phyloP scores from a whole-genome alignment of 2,113 vertebrate genomes.

The Mandrillus leucophaeus region DNA sequence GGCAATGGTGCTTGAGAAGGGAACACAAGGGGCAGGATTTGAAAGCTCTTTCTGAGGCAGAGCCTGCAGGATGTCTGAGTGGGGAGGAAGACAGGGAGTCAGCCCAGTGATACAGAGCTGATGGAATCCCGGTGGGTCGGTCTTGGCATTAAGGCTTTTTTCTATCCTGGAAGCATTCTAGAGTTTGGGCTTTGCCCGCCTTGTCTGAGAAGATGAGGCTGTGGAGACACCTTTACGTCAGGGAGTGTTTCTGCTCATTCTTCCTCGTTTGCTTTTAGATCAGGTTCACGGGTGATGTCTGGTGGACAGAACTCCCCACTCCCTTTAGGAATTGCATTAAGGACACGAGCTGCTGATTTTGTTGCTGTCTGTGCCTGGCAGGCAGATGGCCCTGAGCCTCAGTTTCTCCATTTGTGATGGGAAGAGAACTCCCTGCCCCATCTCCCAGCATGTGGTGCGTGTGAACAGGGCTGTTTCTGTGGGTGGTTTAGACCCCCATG shows the following conservation, averaged over 20 bases:
- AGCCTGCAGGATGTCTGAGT: not conserved
- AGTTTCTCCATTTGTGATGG: slow-evolving; percentile 3
- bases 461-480: slow-evolving; percentile 43
- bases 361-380: not conserved
- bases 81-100: not conserved
- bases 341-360: not conserved
- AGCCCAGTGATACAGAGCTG: not conserved
- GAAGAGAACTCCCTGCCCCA: not conserved
- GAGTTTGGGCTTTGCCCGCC: not conserved
- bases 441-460: not conserved
- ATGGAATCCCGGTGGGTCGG: not conserved
- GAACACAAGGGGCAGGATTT: not conserved
- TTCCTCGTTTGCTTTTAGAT: not conserved
- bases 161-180: not conserved
- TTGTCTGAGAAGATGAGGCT: not conserved
- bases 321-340: not conserved
- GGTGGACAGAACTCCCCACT: not conserved
- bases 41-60: not conserved
- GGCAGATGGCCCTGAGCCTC: slow-evolving; percentile 28
- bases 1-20: not conserved
- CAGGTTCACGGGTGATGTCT: not conserved
- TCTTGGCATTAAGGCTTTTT: not conserved
- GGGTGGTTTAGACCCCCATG: slow-evolving; percentile 59
- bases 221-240: not conserved
- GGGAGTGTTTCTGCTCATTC: not conserved